Evolutionary conservation across 2,113 vertebrate genomes (phyloP).

Genomic region (Stegostoma tigrinum): DNA sequence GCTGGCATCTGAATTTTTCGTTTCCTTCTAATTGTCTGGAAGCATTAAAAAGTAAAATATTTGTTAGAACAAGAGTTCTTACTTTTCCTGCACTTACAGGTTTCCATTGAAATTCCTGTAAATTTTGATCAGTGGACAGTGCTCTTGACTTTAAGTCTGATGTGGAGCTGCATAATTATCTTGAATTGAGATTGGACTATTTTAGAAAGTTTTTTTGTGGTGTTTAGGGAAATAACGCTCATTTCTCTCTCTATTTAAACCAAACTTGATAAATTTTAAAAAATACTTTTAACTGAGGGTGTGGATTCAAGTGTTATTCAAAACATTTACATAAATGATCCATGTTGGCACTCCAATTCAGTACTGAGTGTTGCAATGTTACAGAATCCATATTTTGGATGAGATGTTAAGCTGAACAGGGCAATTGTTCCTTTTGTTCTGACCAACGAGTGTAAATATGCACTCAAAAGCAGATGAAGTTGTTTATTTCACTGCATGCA

Average conservation of each 20-base stretch:
- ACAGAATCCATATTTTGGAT: not conserved
- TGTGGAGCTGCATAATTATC: not conserved
- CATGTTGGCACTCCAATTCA: not conserved
- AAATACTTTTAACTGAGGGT: not conserved
- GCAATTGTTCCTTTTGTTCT: not conserved
- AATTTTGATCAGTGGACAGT: not conserved
- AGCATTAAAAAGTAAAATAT: not conserved
- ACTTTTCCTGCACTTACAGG: not conserved
- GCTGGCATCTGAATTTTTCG: conserved; percentile 90
- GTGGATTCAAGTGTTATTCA: not conserved
- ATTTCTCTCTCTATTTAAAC: too few species aligned
- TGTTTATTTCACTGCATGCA: not conserved
- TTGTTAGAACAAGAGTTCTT: not conserved
- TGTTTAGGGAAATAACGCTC: not conserved
- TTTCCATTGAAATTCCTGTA: not conserved
- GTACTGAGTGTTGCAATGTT: not conserved
- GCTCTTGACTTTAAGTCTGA: not conserved
- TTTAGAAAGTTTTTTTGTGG: not conserved
- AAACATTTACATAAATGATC: not conserved
- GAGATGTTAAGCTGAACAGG: not conserved
- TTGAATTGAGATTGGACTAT: not conserved
- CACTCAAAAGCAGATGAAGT: not conserved
- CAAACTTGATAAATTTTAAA: not conserved
- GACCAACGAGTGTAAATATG: not conserved
- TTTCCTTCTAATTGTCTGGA: conserved; percentile 92